Evolutionary conservation across 2,797 vertebrate genomes (phyloP).

Genomic region (Phoeniculus purpureus): DNA sequence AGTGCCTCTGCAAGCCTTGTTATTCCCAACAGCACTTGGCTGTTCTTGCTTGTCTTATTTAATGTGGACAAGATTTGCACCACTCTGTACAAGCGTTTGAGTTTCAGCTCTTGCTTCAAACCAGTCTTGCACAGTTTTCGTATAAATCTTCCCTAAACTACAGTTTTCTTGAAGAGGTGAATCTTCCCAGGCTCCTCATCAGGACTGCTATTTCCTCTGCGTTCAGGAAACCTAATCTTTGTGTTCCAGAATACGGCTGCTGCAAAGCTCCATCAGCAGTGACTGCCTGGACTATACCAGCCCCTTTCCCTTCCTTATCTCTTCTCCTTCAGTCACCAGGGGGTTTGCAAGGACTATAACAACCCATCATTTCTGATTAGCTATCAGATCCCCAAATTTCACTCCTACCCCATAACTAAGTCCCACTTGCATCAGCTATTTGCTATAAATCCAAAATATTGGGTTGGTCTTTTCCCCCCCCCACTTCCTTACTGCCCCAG

Average conservation of each 20-base stretch:
- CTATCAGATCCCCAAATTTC: background rate
- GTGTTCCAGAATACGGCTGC: background rate
- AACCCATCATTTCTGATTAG: background rate
- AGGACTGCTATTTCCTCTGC: background rate
- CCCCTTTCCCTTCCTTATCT: background rate
- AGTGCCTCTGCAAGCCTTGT: background rate
- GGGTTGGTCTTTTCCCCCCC: background rate
- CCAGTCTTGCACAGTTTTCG: background rate
- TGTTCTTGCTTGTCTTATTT: too few relatives aligned
- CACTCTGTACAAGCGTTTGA: background rate
- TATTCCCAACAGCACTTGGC: background rate
- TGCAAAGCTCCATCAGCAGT: background rate
- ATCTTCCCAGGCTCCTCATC: background rate
- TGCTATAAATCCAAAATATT: background rate
- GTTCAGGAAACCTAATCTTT: background rate
- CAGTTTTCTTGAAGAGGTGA: background rate
- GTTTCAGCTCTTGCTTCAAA: background rate
- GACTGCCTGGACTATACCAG: background rate
- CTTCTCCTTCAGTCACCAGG: background rate
- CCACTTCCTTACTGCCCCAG: background rate
- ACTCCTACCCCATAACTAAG: background rate
- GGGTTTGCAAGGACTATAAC: background rate
- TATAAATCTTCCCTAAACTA: background rate
- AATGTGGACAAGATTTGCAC: too few relatives aligned
- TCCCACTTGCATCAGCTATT: background rate